phyloP scores from a whole-genome alignment of 2,113 vertebrate genomes.

The Pseudonaja textilis region DNA sequence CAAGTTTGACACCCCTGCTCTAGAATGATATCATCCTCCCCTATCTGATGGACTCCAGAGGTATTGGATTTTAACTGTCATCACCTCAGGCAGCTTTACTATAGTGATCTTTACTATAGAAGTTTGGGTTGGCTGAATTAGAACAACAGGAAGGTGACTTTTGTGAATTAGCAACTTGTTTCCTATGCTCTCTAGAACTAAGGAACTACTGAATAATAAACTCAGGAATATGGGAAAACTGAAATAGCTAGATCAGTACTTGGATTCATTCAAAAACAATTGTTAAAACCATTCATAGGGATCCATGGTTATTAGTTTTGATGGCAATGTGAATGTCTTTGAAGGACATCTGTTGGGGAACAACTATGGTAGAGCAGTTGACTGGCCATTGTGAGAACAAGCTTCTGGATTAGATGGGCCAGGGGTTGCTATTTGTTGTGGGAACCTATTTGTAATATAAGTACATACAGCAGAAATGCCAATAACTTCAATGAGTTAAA shows the following conservation, averaged over 20 bases:
- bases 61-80: background rate
- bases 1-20: too few species aligned
- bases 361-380: background rate
- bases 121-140: background rate
- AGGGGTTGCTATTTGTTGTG: background rate
- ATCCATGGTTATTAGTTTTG: background rate
- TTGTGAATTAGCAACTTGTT: background rate
- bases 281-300: background rate
- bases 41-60: background rate
- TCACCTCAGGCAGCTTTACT: background rate
- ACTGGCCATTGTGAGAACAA: background rate
- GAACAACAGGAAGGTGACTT: background rate
- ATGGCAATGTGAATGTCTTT: background rate
- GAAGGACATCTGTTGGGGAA: background rate
- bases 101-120: background rate
- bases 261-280: background rate
- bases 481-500: background rate
- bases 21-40: background rate
- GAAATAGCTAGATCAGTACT: background rate
- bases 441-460: background rate
- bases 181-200: background rate
- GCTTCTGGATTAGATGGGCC: background rate
- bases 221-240: background rate
- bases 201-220: background rate
- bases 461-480: background rate